Evolutionary conservation across 2,888 invertebrate genomes (phyloP), one percentile per base, ranked within the genome.

Genomic region (Myopa testacea): DNA sequence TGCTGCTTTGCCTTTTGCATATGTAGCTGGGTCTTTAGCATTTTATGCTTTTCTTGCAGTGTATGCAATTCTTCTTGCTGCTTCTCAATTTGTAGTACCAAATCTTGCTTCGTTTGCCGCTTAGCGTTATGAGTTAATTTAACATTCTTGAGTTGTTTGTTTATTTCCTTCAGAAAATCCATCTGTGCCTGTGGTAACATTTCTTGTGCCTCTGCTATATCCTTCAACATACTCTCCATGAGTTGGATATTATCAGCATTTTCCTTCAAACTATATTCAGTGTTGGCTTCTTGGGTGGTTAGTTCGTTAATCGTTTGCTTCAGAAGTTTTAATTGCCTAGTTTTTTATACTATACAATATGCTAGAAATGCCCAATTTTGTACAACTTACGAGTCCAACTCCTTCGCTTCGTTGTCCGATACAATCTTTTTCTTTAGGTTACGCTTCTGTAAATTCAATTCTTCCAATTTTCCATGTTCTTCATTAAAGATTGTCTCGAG

Each of bases 401-500:
- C 80, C 0, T 81, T 78, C 3, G 84, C 83, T 74, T 87, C 85
- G 10, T 82, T 79, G 5, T 87, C 84, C 1, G 84, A 77, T 0
- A 88, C 87, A 12, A 86, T 76, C 52, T 82, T 80, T 73, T 84
- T 83, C 4, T 82, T 80, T 6, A 81, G 81, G 58, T 80, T 78
- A 1, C 78, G 80, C 19, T 82, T 82, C 76, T 84, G 81, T 0
- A 62, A 76, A 16, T 80, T 78, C 5, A 84, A 72, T 16, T 76
- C 70, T 0, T 81, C 79, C 0, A 80, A 4, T 1, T 83, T 82
- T 0, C 80, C 75, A 8, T 82, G 78, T 1, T 83, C 76, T 37
- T 85, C 82, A 10, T 79, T 74, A 3, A 81, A 4, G 0, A 79
- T 77, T 63, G 81, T 69, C 6, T 80, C 81, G 0, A 80, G 10